These are phyloP conservation scores for Nemoura dubitans DNA, from an alignment of 2,888 invertebrate genomes.

Conservation along the genomic window DNA sequence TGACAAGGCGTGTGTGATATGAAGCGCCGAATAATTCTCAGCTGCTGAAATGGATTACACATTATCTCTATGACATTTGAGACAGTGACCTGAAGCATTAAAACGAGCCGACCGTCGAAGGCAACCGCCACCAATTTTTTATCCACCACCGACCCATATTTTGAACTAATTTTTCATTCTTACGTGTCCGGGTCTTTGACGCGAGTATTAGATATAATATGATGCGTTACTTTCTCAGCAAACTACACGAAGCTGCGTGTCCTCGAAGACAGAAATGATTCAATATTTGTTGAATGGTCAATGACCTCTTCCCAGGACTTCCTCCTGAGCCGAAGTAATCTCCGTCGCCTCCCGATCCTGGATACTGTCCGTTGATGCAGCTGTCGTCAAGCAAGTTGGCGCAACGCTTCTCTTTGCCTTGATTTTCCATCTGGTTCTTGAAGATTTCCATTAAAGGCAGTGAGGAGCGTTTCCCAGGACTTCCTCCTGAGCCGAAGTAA, in stretches of 20 bases:
- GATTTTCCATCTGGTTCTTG: background rate
- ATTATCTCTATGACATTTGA: background rate
- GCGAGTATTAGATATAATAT: too few species aligned
- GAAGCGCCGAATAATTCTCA: background rate
- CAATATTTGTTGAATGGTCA: background rate
- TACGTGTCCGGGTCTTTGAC: too few species aligned
- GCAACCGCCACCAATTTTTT: background rate
- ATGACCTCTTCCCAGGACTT: constrained; percentile 46
- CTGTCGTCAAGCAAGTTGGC: constrained; percentile 43
- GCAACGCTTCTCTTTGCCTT: constrained; percentile 38
- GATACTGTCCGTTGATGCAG: constrained; percentile 44
- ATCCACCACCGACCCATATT: background rate
- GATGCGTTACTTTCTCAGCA: background rate
- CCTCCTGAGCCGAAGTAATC: constrained; percentile 40
- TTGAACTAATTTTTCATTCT: background rate
- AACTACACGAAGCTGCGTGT: background rate
- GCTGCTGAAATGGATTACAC: background rate
- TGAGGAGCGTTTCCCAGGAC: constrained; percentile 46
- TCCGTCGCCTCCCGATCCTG: constrained; percentile 42
- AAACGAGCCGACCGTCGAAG: background rate
- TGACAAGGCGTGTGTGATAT: too few species aligned
- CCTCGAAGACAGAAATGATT: background rate
- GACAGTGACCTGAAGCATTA: background rate
- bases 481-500: constrained; percentile 44
- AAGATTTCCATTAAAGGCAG: constrained; percentile 17